A percentile compares a stretch with the other conserved stretches of the same genome.
phyloP scores from a whole-genome alignment of 2,113 vertebrate genomes.

The Petroica traversi region DNA sequence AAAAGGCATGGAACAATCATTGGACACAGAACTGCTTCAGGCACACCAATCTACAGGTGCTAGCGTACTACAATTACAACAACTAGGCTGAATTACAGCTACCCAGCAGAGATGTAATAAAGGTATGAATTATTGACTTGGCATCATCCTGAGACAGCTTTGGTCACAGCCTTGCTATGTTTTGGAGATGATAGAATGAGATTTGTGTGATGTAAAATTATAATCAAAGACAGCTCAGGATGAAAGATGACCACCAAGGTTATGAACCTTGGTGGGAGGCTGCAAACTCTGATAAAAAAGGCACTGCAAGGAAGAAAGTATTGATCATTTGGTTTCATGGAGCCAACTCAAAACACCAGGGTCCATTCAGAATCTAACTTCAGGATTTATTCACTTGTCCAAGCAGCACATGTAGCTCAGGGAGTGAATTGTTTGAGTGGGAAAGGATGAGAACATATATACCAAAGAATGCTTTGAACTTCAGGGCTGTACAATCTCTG shows the following conservation, averaged over 20 bases:
- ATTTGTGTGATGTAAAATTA: conserved; percentile 82
- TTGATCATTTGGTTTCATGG: conserved; percentile 59
- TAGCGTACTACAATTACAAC: conserved; percentile 61
- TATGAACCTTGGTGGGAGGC: conserved; percentile 71
- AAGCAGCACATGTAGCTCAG: background rate
- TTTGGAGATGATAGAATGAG: conserved; percentile 76
- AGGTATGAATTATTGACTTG: conserved; percentile 82
- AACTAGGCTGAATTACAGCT: conserved; percentile 72
- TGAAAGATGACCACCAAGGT: conserved; percentile 77
- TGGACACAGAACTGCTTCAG: conserved; percentile 43
- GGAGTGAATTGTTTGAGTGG: background rate
- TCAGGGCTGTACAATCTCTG: too few relatives aligned
- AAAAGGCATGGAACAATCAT: conserved; percentile 17
- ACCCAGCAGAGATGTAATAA: conserved; percentile 75
- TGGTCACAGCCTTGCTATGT: conserved; percentile 78
- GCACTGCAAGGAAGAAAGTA: conserved; percentile 59
- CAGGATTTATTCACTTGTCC: conserved; percentile 34
- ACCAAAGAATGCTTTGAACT: background rate
- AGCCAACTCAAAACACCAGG: conserved; percentile 7
- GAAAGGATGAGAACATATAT: background rate
- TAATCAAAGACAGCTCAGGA: conserved; percentile 78
- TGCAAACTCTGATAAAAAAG: conserved; percentile 68
- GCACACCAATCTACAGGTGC: conserved; percentile 57
- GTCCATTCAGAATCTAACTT: conserved; percentile 50
- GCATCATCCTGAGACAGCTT: conserved; percentile 79